phyloP scores from a whole-genome alignment of 2,888 invertebrate genomes.

The Fragum sueziense region DNA sequence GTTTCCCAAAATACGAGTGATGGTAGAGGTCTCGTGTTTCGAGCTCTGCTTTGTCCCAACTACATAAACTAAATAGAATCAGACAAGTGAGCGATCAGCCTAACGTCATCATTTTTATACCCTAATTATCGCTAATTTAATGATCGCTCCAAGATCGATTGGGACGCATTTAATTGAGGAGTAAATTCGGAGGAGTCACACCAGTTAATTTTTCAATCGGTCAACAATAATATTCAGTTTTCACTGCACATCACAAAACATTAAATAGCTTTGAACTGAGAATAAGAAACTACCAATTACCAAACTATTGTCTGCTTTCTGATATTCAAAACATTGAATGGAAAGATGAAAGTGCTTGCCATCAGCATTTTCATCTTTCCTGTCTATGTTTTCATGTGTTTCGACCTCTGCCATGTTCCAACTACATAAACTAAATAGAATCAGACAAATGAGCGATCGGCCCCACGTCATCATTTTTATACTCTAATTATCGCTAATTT shows the following conservation, averaged over 20 bases:
- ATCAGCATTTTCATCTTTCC: too few species aligned
- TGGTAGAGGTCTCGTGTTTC: background rate
- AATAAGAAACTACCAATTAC: too few species aligned
- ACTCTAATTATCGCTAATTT: conserved; percentile 57
- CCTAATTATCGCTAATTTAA: conserved; percentile 58
- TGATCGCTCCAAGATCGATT: conserved; percentile 35
- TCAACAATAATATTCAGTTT: too few species aligned
- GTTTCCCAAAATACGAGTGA: background rate
- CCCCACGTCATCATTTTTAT: conserved; percentile 40
- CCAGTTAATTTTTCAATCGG: too few species aligned
- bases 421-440: conserved; percentile 43
- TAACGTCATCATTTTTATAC: conserved; percentile 43
- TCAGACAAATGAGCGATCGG: conserved; percentile 53
- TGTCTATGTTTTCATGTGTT: too few species aligned
- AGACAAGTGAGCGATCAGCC: conserved; percentile 50
- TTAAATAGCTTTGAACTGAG: too few species aligned
- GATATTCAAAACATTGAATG: too few species aligned
- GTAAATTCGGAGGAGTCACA: background rate
- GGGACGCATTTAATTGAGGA: background rate
- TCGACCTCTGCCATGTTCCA: conserved; percentile 36
- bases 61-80: conserved; percentile 45
- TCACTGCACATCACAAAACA: too few species aligned
- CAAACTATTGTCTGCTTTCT: too few species aligned
- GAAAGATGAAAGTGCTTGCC: too few species aligned
- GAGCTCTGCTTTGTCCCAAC: conserved; percentile 38